Base-by-base conservation (phyloP, 2,888 invertebrate genomes). In the Megaustenia siamemsis region DNA sequence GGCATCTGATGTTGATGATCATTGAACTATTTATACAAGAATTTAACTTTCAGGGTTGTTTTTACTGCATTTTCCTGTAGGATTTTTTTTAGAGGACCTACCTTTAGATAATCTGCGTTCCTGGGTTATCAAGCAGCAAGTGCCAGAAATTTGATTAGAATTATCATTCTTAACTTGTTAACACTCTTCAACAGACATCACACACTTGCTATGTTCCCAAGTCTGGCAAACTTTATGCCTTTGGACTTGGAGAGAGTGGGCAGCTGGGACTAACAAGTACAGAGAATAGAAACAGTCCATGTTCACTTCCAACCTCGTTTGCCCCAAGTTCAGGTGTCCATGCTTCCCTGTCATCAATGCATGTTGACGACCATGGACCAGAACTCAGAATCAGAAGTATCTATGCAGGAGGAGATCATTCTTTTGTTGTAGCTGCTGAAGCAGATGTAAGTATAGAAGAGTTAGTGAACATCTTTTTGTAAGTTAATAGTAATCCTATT, bases 181-280 rank as follows among this genome's bases (percentile, higher is more conserved):
- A 32, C 49, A 49, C 12, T 73, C 10, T 73, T 73, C 49, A 15
- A 69, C 89, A 95, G 97, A 86, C 96, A 97, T 32, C 98, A 99
- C 94, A 96, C 98, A 0, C 93, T 99, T 73, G 97, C 97, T 96
- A 97, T 86, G 97, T 98, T 66, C 96, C 97, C 12, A 95, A 96
- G 0, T 95, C 95, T 82, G 97, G 97, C 0, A 95, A 97, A 81
- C 95, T 99, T 43, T 97, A 98, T 92, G 96, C 97, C 24, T 99
- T 98, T 94, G 99, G 99, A 4, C 95, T 98, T 87, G 98, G 97
- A 76, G 97, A 97, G 77, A 96, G 96, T n/a, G 99, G 99, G 0
- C 98, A 99, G 93, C 95, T 99, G 80, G 98, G 98, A 5, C 68
- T 88, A 3, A 91, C 90, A 6, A 84, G 86, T 24, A 89, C 90